Percentiles rank a stretch among this genome's conserved stretches.
phyloP scores from a whole-genome alignment of 1,140 invertebrate genomes.

The Polypedilum pembai region DNA sequence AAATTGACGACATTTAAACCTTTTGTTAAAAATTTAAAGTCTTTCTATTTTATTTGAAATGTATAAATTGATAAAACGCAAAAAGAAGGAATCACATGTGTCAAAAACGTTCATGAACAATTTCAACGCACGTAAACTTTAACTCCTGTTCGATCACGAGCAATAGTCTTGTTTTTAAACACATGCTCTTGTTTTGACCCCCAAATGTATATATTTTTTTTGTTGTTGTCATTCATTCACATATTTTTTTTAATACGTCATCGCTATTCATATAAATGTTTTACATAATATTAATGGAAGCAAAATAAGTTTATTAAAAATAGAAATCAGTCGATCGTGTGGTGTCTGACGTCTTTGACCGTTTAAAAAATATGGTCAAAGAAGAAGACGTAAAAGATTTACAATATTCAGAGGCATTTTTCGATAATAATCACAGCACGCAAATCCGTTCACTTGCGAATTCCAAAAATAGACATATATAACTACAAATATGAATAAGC shows the following conservation, averaged over 20 bases:
- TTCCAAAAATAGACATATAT: too few relatives aligned
- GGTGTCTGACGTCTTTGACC: too few relatives aligned
- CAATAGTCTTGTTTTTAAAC: not conserved
- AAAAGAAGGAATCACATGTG: not conserved
- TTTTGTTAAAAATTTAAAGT: too few relatives aligned
- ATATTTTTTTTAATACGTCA: not conserved
- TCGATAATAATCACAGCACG: too few relatives aligned
- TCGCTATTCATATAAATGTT: not conserved
- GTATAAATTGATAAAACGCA: not conserved
- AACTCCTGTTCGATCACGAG: not conserved
- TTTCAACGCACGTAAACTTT: not conserved
- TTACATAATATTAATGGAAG: not conserved
- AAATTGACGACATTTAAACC: too few relatives aligned
- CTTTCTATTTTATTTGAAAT: not conserved
- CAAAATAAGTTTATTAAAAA: not conserved
- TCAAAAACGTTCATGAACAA: not conserved
- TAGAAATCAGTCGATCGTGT: not conserved
- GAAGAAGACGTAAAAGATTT: too few relatives aligned
- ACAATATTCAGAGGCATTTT: too few relatives aligned
- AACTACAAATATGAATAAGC: too few relatives aligned
- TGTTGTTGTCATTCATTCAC: not conserved
- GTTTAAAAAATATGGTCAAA: too few relatives aligned
- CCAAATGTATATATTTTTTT: not conserved
- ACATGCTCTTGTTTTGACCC: conserved; percentile 6
- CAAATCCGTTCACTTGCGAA: too few relatives aligned